Evolutionary conservation across 2,797 vertebrate species (phyloP), one percentile per base, ranked within the genome.

Genomic region (Somateria mollissima): DNA sequence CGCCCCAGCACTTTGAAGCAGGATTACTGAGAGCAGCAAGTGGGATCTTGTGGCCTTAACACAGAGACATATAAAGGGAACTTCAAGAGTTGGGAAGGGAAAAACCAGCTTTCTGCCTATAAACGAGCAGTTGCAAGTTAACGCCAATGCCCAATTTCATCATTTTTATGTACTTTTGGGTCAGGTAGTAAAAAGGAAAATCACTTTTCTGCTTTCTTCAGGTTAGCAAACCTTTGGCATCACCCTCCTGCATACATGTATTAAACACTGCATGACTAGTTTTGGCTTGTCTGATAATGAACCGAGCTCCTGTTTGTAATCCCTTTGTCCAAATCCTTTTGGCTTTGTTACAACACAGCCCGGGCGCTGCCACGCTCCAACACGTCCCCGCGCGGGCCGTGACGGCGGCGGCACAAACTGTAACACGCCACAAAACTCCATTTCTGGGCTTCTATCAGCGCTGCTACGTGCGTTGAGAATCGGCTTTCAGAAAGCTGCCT

Each of bases 301-400:
- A 10, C n/a, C 62, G 25, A 51, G 56, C 70, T 90, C 43, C 3
- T 2, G 20, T 67, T 79, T 28, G 45, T 20, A 64, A 83, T 11
- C 51, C 89, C 51, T 91, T 49, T 57, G 34, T 84, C 67, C 67
- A 41, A 76, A 72, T 20, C 58, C 82, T 60, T 13, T 77, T 20
- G 84, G 87, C 18, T 80, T 71, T 75, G 67, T 78, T 70, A 70
- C 7, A 61, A 84, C 76, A 71, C 39, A n/a, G 76, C 87, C 36
- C 5, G 79, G 87, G 47, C 17, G 53, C 62, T 30, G 30, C 62
- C 64, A 10, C 66, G 81, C 57, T 93, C 62, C 27, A 70, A 61
- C 89, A 76, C 3, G 27, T 62, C 32, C 41, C 72, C 30, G 32
- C 56, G 60, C 7, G 11, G 75, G 77, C 57, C 21, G 60, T 0